A percentile compares a stretch with the other conserved stretches of the same genome.
These are phyloP conservation scores for Lampris megalopsis DNA, from an alignment of 2,113 vertebrate genomes.

Conservation along the genomic window DNA sequence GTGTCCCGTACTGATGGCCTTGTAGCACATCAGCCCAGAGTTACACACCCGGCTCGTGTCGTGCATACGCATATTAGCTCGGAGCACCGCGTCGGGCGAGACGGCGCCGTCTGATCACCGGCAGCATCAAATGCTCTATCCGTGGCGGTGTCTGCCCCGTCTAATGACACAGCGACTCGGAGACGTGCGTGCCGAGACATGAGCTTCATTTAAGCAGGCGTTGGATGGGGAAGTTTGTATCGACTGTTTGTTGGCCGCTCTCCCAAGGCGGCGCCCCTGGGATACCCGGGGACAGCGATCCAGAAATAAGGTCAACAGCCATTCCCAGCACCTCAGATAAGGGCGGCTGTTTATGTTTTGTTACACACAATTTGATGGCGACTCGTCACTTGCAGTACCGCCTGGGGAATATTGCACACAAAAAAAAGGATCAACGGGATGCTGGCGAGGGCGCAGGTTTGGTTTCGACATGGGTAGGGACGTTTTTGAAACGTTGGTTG, in stretches of 20 bases:
- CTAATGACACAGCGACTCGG: constrained; percentile 37
- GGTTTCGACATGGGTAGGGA: no score
- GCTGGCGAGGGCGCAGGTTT: no score
- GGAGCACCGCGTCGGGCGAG: constrained; percentile 8
- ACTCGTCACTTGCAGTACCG: not conserved
- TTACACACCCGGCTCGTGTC: constrained; percentile 7
- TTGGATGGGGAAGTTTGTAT: constrained; percentile 41
- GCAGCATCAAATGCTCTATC: constrained; percentile 45
- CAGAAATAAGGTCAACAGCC: constrained; percentile 7
- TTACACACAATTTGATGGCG: not conserved
- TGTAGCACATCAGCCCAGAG: not conserved
- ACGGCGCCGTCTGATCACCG: constrained; percentile 40
- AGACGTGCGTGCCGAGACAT: constrained; percentile 49
- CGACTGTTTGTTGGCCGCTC: constrained; percentile 54
- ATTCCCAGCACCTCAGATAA: constrained; percentile 7
- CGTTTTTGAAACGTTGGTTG: no score
- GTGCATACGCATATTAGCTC: constrained; percentile 30
- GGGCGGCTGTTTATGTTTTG: constrained; percentile 2
- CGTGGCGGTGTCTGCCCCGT: constrained; percentile 22
- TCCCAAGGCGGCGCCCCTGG: constrained; percentile 39
- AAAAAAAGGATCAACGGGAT: no score
- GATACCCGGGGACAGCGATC: constrained; percentile 35
- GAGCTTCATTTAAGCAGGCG: constrained; percentile 54
- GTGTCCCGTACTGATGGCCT: not conserved
- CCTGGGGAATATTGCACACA: not conserved